phyloP scores from a whole-genome alignment of 92 coral and sea anemone genomes.

The Blastomussa wellsi region DNA sequence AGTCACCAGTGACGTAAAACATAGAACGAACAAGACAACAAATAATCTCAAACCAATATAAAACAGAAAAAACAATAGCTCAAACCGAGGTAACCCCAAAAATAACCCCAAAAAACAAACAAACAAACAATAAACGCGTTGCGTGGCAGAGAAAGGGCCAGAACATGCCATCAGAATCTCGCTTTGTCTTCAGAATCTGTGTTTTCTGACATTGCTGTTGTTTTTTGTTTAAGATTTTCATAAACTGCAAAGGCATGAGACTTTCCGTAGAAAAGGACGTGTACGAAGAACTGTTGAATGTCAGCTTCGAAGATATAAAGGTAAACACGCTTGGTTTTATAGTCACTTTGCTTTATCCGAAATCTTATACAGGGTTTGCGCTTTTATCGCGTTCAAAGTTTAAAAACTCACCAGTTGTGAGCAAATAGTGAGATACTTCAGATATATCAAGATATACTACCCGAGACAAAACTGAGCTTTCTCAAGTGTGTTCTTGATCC shows the following conservation, averaged over 20 bases:
- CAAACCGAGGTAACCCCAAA: no score
- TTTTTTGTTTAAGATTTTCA: slow-evolving; percentile 30
- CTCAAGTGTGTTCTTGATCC: not conserved
- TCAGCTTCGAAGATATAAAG: slow-evolving; percentile 59
- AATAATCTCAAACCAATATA: no score
- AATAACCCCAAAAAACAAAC: no score
- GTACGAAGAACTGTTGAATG: slow-evolving; percentile 53
- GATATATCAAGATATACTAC: no score
- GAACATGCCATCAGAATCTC: not conserved
- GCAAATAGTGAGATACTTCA: no score
- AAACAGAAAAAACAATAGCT: no score
- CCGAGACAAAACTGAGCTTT: no score
- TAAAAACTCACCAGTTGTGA: no score
- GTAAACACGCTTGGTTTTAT: not conserved
- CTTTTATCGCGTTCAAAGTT: not conserved
- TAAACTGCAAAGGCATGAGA: slow-evolving; percentile 46
- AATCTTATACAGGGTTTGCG: not conserved
- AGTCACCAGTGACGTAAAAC: no score
- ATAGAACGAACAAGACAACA: no score
- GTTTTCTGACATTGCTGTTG: not conserved
- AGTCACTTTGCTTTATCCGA: not conserved
- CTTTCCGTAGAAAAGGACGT: slow-evolving; percentile 61
- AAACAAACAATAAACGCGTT: no score
- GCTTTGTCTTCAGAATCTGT: not conserved
- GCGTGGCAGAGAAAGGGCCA: no score